A percentile compares a stretch with the other conserved stretches of the same genome.
Conservation (phyloP, 2,797 vertebrate genomes). For the Acipenser ruthenus region DNA sequence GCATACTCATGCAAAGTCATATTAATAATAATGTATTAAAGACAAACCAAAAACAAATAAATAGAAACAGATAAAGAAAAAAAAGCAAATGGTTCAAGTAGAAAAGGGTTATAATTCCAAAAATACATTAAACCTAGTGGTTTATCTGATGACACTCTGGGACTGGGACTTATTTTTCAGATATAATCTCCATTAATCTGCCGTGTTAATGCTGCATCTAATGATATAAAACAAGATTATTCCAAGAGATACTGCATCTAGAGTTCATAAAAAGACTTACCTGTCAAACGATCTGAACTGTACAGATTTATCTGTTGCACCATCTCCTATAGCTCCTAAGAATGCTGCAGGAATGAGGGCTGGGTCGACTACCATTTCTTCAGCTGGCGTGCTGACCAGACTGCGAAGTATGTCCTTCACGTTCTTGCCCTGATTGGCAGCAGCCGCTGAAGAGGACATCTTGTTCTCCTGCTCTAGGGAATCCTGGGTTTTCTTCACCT, state of each 20-base stretch:
- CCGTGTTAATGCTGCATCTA: no score
- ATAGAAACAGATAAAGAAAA: no score
- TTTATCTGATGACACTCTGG: no score
- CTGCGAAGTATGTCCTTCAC: slow-evolving; percentile 95
- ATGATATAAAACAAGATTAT: no score
- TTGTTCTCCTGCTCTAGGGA: slow-evolving; percentile 41
- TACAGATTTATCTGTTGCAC: slow-evolving; percentile 57
- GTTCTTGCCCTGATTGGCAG: slow-evolving; percentile 67
- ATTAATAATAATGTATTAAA: no score
- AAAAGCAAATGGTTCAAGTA: no score
- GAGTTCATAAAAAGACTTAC: slow-evolving; percentile 44
- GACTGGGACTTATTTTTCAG: no score
- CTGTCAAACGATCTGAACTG: slow-evolving; percentile 92
- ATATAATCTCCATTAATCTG: no score
- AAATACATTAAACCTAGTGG: no score
- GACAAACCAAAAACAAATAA: no score
- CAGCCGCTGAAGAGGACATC: slow-evolving; percentile 10
- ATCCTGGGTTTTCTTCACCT: slow-evolving; percentile 73
- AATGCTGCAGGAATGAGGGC: slow-evolving; percentile 73
- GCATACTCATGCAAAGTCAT: no score
- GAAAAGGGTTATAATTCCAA: no score
- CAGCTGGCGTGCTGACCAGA: slow-evolving; percentile 74
- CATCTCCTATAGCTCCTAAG: slow-evolving; percentile 67
- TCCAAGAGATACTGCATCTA: background rate
- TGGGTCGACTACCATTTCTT: slow-evolving; percentile 70